Conservation (phyloP, 2,888 invertebrate genomes). For the Aphodius sticticus region DNA sequence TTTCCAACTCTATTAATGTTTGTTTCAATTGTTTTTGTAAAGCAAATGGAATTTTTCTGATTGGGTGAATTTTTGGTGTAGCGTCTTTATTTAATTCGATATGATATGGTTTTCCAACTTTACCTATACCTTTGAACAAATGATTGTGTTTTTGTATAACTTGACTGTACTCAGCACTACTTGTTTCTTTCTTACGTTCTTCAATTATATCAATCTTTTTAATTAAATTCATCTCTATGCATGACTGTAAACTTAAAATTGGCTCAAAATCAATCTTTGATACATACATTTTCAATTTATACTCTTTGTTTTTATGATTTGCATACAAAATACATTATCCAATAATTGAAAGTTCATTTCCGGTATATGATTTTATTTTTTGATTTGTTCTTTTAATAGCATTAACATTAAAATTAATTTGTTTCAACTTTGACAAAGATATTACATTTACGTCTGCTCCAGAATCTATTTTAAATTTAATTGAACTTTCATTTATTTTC, state of each 20-base stretch:
- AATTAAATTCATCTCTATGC: neutral
- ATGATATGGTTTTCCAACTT: constrained; percentile 36
- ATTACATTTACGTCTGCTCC: constrained; percentile 38
- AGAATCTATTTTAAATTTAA: constrained; percentile 33
- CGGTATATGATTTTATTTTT: constrained; percentile 34
- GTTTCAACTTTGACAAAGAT: constrained; percentile 28
- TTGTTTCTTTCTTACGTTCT: constrained; percentile 19
- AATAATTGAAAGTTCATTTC: constrained; percentile 36
- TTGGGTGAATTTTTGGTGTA: constrained; percentile 34
- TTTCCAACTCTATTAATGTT: constrained; percentile 20
- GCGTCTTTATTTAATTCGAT: constrained; percentile 37
- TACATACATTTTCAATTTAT: constrained; percentile 32
- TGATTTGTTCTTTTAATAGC: constrained; percentile 36
- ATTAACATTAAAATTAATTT: constrained; percentile 22
- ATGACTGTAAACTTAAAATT: constrained; percentile 29
- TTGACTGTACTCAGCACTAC: constrained; percentile 5
- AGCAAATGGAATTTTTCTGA: constrained; percentile 40
- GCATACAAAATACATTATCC: constrained; percentile 36
- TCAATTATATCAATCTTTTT: neutral
- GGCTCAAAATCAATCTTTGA: constrained; percentile 16
- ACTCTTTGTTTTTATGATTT: constrained; percentile 29
- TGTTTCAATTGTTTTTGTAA: constrained; percentile 39
- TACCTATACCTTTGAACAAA: constrained; percentile 36
- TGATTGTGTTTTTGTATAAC: constrained; percentile 28
- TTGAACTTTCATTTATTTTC: neutral